Evolutionary conservation across 2,888 invertebrate genomes (phyloP), one percentile per base, ranked within the genome.

Genomic region (Macrosoma leucophasiata): DNA sequence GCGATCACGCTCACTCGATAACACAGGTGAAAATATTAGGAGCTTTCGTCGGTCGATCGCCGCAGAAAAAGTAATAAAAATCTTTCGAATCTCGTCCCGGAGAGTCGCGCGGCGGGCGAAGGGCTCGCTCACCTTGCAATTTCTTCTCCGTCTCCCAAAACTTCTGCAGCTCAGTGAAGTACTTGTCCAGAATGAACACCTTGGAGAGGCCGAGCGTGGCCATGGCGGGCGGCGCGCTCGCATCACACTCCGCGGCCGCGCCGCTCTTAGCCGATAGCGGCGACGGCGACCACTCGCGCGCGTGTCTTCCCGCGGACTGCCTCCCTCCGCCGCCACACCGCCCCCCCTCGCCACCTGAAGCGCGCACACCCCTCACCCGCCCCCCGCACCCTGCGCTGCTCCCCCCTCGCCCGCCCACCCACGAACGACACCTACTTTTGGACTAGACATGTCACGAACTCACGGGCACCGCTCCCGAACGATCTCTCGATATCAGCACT

Each of bases 61-160:
- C 46, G 51, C 50, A 59, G 52, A 58, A 60, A 55, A 58, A 58
- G 56, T 44, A 52, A 50, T 50, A 61, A 48, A n/a, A 33, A 34
- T 33, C 34, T 29, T 34, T 37, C 29, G 39, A 34, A 36, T 35
- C 39, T 21, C 26, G 23, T 26, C 36, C 20, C 11, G 25, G 32
- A 37, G 33, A 34, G 33, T 23, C 29, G 22, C 33, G 35, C 35
- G 15, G 33, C 33, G 23, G 22, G 32, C 41, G 35, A 22, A 36
- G 33, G 29, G 41, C 44, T 44, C 53, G 62, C 89, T 89, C 90
- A 96, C 97, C 97, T 91, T 95, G 94, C 68, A 95, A 87, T 85
- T 95, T 95, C 86, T 96, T 95, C 84, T 97, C 97, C 46, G 95
- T 95, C 85, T 96, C 95, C 94, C 96, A 95, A 87, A 96, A 95